Conservation (phyloP, 2,113 vertebrate genomes). For the Columbina picui region DNA sequence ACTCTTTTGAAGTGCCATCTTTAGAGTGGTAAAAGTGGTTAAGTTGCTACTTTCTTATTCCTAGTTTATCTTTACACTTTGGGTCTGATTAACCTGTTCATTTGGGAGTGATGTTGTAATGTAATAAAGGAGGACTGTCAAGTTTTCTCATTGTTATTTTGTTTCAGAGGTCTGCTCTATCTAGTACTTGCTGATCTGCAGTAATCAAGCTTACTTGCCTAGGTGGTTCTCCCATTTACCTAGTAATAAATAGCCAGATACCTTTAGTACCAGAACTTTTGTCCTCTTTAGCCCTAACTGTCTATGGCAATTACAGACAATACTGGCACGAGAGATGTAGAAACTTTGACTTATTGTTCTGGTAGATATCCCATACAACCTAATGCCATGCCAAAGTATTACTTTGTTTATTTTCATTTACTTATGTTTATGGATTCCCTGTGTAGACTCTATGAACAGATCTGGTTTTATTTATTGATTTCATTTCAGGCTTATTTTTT, state of each 20-base stretch:
- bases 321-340: background rate
- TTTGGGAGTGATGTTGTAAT: background rate
- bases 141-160: background rate
- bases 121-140: background rate
- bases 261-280: background rate
- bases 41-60: background rate
- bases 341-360: background rate
- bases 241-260: background rate
- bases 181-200: background rate
- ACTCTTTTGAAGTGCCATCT: slow-evolving; percentile 16
- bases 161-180: background rate
- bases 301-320: background rate
- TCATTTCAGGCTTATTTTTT: background rate
- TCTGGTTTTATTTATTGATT: background rate
- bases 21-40: background rate
- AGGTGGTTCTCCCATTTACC: background rate
- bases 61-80: background rate
- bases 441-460: background rate
- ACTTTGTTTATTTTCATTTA: background rate
- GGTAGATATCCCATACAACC: background rate
- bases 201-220: background rate
- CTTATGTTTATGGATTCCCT: background rate
- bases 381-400: background rate
- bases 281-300: background rate
- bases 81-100: background rate